A percentile compares a stretch with the other conserved stretches of the same genome.
Conservation (phyloP, 2,797 vertebrate species). For the Champsocephalus esox region DNA sequence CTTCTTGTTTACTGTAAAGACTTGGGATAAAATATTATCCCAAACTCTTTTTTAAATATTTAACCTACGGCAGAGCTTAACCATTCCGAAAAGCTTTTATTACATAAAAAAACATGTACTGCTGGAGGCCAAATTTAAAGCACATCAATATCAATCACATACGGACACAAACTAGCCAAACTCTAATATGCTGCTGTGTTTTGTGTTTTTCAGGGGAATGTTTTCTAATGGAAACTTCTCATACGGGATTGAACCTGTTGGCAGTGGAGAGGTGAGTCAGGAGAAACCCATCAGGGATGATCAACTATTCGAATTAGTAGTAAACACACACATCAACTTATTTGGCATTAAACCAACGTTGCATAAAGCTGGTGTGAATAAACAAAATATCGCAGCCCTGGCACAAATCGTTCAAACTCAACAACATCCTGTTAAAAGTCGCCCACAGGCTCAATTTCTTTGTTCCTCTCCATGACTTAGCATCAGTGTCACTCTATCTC, state of each 20-base stretch:
- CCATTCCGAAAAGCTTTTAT: no score
- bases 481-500: slow-evolving; percentile 61
- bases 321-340: slow-evolving; percentile 14
- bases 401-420: background rate
- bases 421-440: slow-evolving; percentile 4
- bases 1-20: background rate
- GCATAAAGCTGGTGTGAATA: background rate
- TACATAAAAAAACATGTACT: background rate
- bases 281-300: background rate
- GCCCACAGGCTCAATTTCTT: slow-evolving; percentile 13
- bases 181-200: background rate
- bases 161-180: background rate
- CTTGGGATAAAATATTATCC: background rate
- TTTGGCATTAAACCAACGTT: slow-evolving; percentile 8
- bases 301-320: background rate
- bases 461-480: slow-evolving; percentile 21
- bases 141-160: background rate
- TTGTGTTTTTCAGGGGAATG: slow-evolving; percentile 86
- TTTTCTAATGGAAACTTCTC: slow-evolving; percentile 92
- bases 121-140: background rate
- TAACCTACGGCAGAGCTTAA: background rate
- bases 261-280: slow-evolving; percentile 74
- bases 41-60: background rate
- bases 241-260: slow-evolving; percentile 89
- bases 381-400: background rate